Evolutionary conservation across 2,113 vertebrate genomes (phyloP).

Genomic region (Colius striatus): DNA sequence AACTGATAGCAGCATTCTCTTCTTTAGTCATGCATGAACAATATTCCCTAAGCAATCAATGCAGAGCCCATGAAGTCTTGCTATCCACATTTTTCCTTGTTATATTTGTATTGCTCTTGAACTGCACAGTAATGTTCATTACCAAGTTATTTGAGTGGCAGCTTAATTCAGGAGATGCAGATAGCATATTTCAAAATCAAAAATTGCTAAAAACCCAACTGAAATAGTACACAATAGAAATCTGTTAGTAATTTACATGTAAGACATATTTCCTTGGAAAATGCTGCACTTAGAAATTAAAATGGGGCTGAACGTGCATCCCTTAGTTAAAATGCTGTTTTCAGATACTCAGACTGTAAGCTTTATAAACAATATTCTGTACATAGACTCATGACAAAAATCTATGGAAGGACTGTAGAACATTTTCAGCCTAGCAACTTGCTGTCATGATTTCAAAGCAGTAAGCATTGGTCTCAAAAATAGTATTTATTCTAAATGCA

Average conservation of each 20-base stretch:
- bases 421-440: background rate
- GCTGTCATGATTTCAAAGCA: background rate
- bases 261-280: constrained; percentile 47
- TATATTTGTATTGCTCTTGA: constrained; percentile 35
- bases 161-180: constrained; percentile 46
- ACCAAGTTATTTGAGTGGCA: constrained; percentile 21
- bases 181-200: constrained; percentile 30
- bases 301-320: background rate
- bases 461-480: constrained; percentile 10
- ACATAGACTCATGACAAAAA: background rate
- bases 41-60: background rate
- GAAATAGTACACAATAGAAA: constrained; percentile 40
- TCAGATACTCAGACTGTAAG: constrained; percentile 28
- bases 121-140: constrained; percentile 24
- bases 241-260: background rate
- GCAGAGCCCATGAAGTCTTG: background rate
- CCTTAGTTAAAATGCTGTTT: constrained; percentile 45
- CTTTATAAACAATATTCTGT: constrained; percentile 4
- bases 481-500: background rate
- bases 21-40: background rate
- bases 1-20: background rate
- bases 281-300: constrained; percentile 15
- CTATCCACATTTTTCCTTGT: background rate
- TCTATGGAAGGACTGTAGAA: background rate
- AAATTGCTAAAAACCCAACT: constrained; percentile 59